Evolutionary conservation across 2,888 invertebrate genomes (phyloP).

Genomic region (Xylocampa areola): DNA sequence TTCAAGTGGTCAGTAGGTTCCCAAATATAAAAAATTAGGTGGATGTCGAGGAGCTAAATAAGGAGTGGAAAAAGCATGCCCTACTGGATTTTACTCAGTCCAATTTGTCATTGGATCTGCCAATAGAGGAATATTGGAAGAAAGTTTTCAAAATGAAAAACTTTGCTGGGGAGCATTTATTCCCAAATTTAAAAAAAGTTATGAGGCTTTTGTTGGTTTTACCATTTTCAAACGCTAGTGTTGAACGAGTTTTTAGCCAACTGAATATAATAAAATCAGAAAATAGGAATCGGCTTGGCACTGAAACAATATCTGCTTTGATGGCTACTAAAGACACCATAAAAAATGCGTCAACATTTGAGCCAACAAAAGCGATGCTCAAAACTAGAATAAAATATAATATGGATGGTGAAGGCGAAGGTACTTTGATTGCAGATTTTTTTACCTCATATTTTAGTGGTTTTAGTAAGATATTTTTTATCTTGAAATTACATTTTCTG

Average conservation of each 20-base stretch:
- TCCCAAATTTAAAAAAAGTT: conserved; percentile 41
- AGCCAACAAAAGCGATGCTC: too few relatives aligned
- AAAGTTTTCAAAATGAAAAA: conserved; percentile 5
- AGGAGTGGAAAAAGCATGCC: conserved; percentile 3
- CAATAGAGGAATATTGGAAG: conserved; percentile 12
- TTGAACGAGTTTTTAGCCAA: conserved; percentile 54
- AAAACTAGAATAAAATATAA: too few relatives aligned
- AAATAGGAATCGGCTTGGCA: conserved; percentile 25
- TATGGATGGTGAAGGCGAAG: too few relatives aligned
- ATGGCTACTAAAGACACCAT: conserved; percentile 31
- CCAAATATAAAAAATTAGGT: neutral
- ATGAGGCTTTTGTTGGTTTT: conserved; percentile 43
- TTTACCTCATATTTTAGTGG: too few relatives aligned
- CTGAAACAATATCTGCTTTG: conserved; percentile 49
- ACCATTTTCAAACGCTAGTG: conserved; percentile 49
- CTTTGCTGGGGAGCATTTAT: conserved; percentile 21
- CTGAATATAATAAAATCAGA: conserved; percentile 37
- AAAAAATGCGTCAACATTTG: too few relatives aligned
- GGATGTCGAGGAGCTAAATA: neutral
- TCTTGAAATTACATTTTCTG: too few relatives aligned
- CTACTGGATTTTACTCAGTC: conserved; percentile 1
- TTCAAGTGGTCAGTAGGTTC: neutral
- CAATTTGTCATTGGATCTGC: neutral
- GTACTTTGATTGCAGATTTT: too few relatives aligned
- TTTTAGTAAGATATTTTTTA: too few relatives aligned